Percentiles rank a stretch among this genome's conserved stretches.
phyloP scores from a whole-genome alignment of 2,888 invertebrate species.

The Leptothorax acervorum region DNA sequence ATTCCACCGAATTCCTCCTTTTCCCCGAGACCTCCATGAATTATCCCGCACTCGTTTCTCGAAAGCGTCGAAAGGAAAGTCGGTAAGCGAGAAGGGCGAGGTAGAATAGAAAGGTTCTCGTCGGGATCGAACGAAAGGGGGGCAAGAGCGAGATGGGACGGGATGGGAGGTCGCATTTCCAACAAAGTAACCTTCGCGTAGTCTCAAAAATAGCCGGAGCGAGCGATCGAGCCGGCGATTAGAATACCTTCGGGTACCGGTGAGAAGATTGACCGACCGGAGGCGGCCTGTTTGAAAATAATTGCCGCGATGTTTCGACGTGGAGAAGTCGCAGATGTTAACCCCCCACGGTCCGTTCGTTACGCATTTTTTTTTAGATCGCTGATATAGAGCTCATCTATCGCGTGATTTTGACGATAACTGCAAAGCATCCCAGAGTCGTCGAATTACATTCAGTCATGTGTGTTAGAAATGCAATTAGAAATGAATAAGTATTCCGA shows the following conservation, averaged over 20 bases:
- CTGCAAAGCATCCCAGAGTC: background rate
- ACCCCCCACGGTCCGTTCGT: conserved; percentile 71
- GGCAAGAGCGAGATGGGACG: conserved; percentile 29
- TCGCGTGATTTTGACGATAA: conserved; percentile 14
- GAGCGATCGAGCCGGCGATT: conserved; percentile 59
- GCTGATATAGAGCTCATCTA: background rate
- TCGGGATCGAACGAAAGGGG: conserved; percentile 24
- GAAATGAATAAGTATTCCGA: background rate
- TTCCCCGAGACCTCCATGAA: conserved; percentile 56
- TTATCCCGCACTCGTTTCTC: conserved; percentile 59
- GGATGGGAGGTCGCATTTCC: conserved; percentile 45
- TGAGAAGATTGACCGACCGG: conserved; percentile 60
- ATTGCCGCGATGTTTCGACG: conserved; percentile 71
- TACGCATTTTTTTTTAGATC: conserved; percentile 46
- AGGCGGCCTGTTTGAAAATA: conserved; percentile 72
- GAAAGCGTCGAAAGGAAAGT: conserved; percentile 40
- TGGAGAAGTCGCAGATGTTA: conserved; percentile 74
- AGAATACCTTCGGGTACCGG: conserved; percentile 63
- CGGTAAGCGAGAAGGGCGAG: conserved; percentile 32
- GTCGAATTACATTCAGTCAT: background rate
- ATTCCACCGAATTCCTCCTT: conserved; percentile 40
- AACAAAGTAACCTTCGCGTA: conserved; percentile 65
- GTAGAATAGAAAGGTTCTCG: conserved; percentile 42
- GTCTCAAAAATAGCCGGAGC: conserved; percentile 72
- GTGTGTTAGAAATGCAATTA: background rate